Base-by-base conservation (phyloP, 2,888 invertebrate genomes). In the Tenthredo distinguenda region DNA sequence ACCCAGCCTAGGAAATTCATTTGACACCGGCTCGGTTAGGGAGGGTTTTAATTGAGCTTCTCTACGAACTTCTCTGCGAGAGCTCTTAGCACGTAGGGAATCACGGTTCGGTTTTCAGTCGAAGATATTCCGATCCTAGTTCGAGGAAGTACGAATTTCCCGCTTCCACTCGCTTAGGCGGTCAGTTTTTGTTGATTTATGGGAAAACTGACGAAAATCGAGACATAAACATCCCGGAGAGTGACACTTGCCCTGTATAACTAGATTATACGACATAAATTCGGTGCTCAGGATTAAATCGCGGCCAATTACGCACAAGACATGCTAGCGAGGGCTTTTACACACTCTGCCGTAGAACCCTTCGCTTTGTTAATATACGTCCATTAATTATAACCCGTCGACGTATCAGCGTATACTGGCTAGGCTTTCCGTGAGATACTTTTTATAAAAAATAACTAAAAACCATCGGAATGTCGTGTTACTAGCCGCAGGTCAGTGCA, bases 1-100 rank as follows among this genome's bases (percentile, higher is more conserved):
- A 77, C 77, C 77, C 34, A n/a, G 77, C 12, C 47, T 50, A 55
- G 50, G 7, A 55, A 77, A 34, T 77, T 55, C 50, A 55, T 77
- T 77, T 31, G 34, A 77, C 31, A 55, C 31, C 21, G 50, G 31
- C 31, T 77, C 50, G 55, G 34, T 77, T 10, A 18, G 18, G 55
- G 77, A 77, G 34, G 55, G 18, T 50, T 77, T 77, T 55, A 55
- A 77, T 77, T 50, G 55, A 55, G 55, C 55, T 76, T 9, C 31
- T 34, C 31, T 31, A 40, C 55, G 55, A 77, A 31, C 55, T 77
- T 34, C 34, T 55, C 50, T 18, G 31, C 55, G 3, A 55, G 55
- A 18, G 18, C 55, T 77, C 5, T 34, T 55, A 5, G 31, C 34
- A 55, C 31, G n/a, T 21, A 31, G 55, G 34, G 7, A 55, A 55